A percentile compares a stretch with the other conserved stretches of the same genome.
Conservation (phyloP, 2,888 invertebrate genomes). For the Brachypterus glaber region DNA sequence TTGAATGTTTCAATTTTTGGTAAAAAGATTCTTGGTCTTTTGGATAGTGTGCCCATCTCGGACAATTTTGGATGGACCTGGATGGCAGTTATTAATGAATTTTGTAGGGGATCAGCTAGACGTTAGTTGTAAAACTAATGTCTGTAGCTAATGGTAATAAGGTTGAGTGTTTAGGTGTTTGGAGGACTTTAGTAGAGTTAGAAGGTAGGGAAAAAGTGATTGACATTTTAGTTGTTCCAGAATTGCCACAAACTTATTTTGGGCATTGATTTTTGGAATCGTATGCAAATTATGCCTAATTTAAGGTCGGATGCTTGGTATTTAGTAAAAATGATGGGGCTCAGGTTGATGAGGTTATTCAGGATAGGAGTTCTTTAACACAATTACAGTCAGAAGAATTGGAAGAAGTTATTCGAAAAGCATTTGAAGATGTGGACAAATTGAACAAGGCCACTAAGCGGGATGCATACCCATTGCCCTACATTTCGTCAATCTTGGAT, state of each 20-base stretch:
- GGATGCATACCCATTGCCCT: too few species aligned
- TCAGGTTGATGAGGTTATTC: too few species aligned
- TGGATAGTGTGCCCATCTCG: constrained; percentile 14
- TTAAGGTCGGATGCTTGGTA: too few species aligned
- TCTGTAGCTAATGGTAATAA: constrained; percentile 14
- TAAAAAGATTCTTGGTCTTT: too few species aligned
- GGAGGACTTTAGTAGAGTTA: too few species aligned
- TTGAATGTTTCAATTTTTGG: too few species aligned
- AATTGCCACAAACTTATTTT: constrained; percentile 5
- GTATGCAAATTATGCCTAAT: constrained; percentile 10
- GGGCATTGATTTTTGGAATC: constrained; percentile 12
- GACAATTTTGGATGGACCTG: constrained; percentile 10
- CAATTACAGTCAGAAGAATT: too few species aligned
- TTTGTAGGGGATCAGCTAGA: constrained; percentile 8
- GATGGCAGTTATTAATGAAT: constrained; percentile 10
- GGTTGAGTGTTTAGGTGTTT: constrained; percentile 8
- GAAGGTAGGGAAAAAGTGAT: too few species aligned
- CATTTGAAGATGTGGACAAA: constrained; percentile 5
- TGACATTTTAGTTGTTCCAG: constrained; percentile 10
- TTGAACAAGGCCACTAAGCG: not conserved
- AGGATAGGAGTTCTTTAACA: too few species aligned
- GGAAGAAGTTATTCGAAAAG: too few species aligned
- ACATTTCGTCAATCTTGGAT: constrained; percentile 10
- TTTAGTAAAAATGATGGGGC: too few species aligned
- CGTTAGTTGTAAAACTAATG: not conserved